phyloP scores from a whole-genome alignment of 2,113 vertebrate species.

The Xenopus laevis region DNA sequence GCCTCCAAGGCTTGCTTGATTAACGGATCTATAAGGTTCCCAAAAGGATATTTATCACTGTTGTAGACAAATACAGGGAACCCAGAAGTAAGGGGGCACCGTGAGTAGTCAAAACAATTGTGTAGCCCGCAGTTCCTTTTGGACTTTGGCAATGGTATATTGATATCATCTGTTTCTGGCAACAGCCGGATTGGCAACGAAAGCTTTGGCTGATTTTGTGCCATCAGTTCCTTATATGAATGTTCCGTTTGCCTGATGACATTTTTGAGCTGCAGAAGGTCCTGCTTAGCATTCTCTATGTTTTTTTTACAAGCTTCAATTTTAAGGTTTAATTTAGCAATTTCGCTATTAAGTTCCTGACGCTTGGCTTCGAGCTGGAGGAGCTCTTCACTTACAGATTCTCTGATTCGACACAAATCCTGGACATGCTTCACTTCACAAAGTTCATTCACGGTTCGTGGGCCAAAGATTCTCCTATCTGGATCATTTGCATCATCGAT shows the following conservation, averaged over 20 bases:
- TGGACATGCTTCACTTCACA: conserved; percentile 95
- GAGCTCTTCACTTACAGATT: conserved; percentile 96
- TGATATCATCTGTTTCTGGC: conserved; percentile 85
- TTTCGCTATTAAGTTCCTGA: conserved; percentile 95
- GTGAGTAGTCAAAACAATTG: conserved; percentile 94
- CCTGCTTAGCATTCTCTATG: conserved; percentile 97
- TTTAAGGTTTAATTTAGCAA: conserved; percentile 88
- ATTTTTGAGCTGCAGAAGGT: conserved; percentile 93
- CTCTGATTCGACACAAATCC: conserved; percentile 92
- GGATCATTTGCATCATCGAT: conserved; percentile 88
- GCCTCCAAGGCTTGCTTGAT: conserved; percentile 91
- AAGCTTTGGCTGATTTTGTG: conserved; percentile 95
- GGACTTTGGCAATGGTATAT: conserved; percentile 80
- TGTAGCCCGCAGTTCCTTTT: conserved; percentile 78
- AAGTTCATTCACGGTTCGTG: conserved; percentile 81
- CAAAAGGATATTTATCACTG: conserved; percentile 77
- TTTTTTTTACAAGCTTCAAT: conserved; percentile 96
- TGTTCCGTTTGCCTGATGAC: conserved; percentile 98
- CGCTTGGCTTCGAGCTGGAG: conserved; percentile 94
- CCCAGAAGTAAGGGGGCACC: conserved; percentile 92
- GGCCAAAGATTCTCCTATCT: conserved; percentile 88
- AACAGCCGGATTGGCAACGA: conserved; percentile 89
- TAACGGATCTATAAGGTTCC: conserved; percentile 81
- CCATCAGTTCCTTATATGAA: conserved; percentile 98
- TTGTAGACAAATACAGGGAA: conserved; percentile 96